Base-by-base conservation (phyloP, 2,888 invertebrate genomes). In the Tolmerus cingulatus region DNA sequence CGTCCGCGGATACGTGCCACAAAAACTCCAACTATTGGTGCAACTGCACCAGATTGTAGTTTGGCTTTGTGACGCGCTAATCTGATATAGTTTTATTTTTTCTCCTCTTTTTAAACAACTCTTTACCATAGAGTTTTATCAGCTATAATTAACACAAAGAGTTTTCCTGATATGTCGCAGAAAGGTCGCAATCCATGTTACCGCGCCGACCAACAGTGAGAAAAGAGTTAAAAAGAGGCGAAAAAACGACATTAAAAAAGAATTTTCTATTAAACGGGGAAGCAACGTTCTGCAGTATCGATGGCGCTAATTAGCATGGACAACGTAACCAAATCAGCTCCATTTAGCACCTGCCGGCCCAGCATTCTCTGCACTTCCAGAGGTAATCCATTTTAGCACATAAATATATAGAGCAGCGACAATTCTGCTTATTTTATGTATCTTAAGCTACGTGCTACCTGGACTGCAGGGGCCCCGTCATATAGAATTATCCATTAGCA, bases 401-500 rank as follows among this genome's bases (percentile, higher is more conserved):
- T 66, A 46, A 46, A 66, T 66, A 27, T 66, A 27, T 66, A 66
- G 66, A 66, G 19, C 66, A 66, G 66, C 66, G 66, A 66, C 66
- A 66, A 66, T 66, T 76, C 9, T 19, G 40, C 76, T 76, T 76
- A n/a, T 46, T 16, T 16, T 40, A 76, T 76, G 34, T 76, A 76
- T 14, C 30, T 76, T 66, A 66, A n/a, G 66, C 34, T 34, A 37
- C 37, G 76, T 76, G 76, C 34, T 34, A 76, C 76, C 37, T 76
- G 76, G 19, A 76, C 34, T 76, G 34, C 76, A 76, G 66, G 66
- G 66, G 40, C 34, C 37, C 34, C n/a, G 8, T 76, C n/a, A 76
- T 76, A 37, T 76, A 76, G 76, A 76, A 40, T 76, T 76, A 66
- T 66, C 66, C 76, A 76, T 76, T 76, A 76, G 40, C 37, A 34